Conservation (phyloP, 2,113 vertebrate genomes). For the Argyrosomus japonicus region DNA sequence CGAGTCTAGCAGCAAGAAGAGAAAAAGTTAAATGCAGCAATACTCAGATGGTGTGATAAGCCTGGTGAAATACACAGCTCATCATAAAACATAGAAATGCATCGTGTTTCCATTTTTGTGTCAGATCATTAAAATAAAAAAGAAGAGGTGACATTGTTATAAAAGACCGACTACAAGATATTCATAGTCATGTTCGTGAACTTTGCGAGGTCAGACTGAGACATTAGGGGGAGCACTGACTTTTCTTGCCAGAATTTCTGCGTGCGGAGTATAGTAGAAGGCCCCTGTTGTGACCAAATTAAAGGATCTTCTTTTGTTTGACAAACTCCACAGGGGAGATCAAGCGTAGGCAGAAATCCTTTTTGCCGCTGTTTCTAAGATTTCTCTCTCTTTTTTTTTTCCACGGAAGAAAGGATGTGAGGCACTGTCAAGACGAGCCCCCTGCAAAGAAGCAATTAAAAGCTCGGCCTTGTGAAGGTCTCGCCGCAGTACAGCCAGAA, state of each 20-base stretch:
- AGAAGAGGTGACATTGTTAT: constrained; percentile 13
- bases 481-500: constrained; percentile 66
- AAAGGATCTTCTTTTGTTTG: constrained; percentile 84
- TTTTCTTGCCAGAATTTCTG: constrained; percentile 66
- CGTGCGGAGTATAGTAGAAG: constrained; percentile 63
- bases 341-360: constrained; percentile 79
- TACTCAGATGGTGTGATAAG: constrained; percentile 27
- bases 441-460: constrained; percentile 87
- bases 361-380: constrained; percentile 77
- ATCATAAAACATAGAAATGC: constrained; percentile 28
- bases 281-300: constrained; percentile 82
- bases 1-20: constrained; percentile 16
- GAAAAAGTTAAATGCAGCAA: constrained; percentile 37
- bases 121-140: constrained; percentile 22
- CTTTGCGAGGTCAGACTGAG: constrained; percentile 69
- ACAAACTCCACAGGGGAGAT: constrained; percentile 82
- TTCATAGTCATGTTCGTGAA: constrained; percentile 53
- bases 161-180: constrained; percentile 37
- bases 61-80: constrained; percentile 29
- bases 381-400: constrained; percentile 60
- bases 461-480: constrained; percentile 83
- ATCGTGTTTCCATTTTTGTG: constrained; percentile 4
- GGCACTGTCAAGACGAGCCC: constrained; percentile 81
- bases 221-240: constrained; percentile 56
- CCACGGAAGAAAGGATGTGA: constrained; percentile 69